Evolutionary conservation across 2,888 invertebrate species (phyloP).

Genomic region (Aphidius colemani): DNA sequence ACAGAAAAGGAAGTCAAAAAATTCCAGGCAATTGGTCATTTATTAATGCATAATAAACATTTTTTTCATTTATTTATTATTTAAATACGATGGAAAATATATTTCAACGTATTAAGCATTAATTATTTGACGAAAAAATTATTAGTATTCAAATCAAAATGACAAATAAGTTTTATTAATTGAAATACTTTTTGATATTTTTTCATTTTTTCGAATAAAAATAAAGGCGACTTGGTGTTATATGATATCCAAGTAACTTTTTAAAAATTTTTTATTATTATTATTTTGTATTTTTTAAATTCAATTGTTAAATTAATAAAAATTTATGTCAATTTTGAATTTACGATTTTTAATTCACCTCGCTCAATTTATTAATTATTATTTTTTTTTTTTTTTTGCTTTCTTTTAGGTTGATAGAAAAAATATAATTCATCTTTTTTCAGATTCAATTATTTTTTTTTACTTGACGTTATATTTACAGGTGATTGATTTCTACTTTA

Average conservation of each 20-base stretch:
- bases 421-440: constrained; percentile 55
- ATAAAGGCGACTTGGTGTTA: constrained; percentile 48
- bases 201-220: constrained; percentile 15
- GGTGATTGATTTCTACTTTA: constrained; percentile 55
- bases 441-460: constrained; percentile 43
- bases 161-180: no score
- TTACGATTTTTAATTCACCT: constrained; percentile 45
- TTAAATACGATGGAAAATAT: no score
- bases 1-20: constrained; percentile 48
- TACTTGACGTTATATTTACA: constrained; percentile 55
- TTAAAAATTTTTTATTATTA: constrained; percentile 25
- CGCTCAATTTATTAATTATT: constrained; percentile 21
- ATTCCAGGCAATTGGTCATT: constrained; percentile 58
- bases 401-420: constrained; percentile 54
- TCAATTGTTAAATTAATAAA: constrained; percentile 42
- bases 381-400: constrained; percentile 21
- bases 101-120: no score
- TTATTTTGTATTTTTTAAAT: constrained; percentile 23
- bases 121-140: no score
- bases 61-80: background rate
- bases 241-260: constrained; percentile 47
- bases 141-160: no score
- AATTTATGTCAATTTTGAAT: constrained; percentile 52
- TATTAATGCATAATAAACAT: constrained; percentile 46
- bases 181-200: no score